Base-by-base conservation (phyloP, 1,140 invertebrate species). In the Trachymyrmex septentrionalis region DNA sequence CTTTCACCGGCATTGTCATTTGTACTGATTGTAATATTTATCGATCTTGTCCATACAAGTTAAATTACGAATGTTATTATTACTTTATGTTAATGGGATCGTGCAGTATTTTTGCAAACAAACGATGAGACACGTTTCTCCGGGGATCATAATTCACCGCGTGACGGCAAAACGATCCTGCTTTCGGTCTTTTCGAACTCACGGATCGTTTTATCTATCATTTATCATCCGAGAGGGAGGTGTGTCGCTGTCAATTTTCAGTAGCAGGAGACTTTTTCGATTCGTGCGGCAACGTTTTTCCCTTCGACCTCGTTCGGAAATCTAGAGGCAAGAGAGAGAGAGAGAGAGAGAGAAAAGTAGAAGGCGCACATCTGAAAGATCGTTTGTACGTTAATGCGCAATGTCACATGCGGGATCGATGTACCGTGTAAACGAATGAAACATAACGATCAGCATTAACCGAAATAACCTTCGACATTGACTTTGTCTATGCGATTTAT, bases 211-310 rank as follows among this genome's bases (percentile, higher is more conserved):
- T 75, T 75, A 75, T 63, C 80, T 69, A 24, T 69, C 80, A 84
- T 84, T 84, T 38, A 84, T 84, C 80, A 84, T 84, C 34, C 24
- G 55, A 34, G 55, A 34, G 67, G 55, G 69, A 75, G 80, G 69
- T 63, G 14, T 16, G 69, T 61, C 80, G 80, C 80, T 84, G 80
- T 84, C 80, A 84, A 84, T 84, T 84, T 84, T 84, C 69, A 73
- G 69, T 84, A n/a, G 19, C 69, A 57, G 55, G 55, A 75, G 80
- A 75, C 69, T 84, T 84, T 84, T 84, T 84, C 57, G 53, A 86
- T 88, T 69, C 38, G 82, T 66, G 14, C 30, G 67, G 50, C 69
- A 61, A 66, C 81, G 48, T 75, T 89, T 76, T 84, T 69, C 53
- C 59, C 19, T 5, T 81, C 48, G 55, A 80, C 77, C 77, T 61